Base-by-base conservation (phyloP, 1,140 invertebrate species). In the Tigriopus japonicus region DNA sequence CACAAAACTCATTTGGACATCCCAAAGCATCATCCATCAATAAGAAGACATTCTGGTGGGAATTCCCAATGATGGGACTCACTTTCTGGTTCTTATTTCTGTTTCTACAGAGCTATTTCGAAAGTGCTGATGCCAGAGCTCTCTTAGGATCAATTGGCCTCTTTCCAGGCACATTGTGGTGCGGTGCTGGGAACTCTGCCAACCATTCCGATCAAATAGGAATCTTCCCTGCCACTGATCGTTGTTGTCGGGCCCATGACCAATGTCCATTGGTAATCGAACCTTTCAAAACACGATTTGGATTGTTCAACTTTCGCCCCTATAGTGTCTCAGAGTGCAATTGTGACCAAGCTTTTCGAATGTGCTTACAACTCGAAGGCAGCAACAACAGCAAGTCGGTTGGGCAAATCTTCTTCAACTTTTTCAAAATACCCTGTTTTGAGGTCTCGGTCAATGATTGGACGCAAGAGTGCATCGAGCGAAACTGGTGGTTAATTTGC, bases 361-460 rank as follows among this genome's bases (percentile, higher is more conserved):
- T 86, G 1, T 96, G 91, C 68, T 73, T 96, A 60, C 91, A 91
- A 69, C 80, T 86, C 72, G 82, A 86, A 0, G 78, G 81, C 61
- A 86, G 87, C 0, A 81, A 82, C 2, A 80, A 86, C 0, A 83
- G 88, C 0, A 87, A 90, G 68, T 78, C 93, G 63, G 87, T 95
- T 65, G 90, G 91, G 1, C 86, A 87, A 68, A 74, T 95, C 7
- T 95, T 91, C 74, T 96, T 96, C 76, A 91, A 94, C 69, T 76
- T 92, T 0, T 81, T 94, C 1, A 86, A 89, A 68, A 89, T 85
- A 0, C 86, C 90, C 67, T 95, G 90, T 68, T 95, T 95, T 71
- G 78, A 86, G 1, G 71, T 9, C 3, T 35, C 28, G 3, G 9
- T 9, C 28, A 35, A 35, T 35, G 28, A 35, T 5, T 35, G 3